These are phyloP conservation scores for Eolophus roseicapilla DNA, from an alignment of 2,113 vertebrate species.

Conservation along the genomic window DNA sequence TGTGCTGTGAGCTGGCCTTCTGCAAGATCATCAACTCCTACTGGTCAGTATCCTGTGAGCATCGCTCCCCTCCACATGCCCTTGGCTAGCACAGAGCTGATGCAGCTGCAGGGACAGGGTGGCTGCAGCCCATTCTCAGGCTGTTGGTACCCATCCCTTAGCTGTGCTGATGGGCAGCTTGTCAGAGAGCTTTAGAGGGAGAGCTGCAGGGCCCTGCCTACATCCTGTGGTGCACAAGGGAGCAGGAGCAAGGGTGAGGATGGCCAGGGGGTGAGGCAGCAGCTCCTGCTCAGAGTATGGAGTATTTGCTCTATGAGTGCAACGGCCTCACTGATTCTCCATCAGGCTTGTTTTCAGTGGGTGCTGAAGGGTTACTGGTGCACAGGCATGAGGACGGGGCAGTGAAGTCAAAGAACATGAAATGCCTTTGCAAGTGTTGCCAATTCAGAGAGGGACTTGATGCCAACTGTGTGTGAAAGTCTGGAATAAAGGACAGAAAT, in stretches of 20 bases:
- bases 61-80: rapidly evolving
- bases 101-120: neutral
- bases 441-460: neutral
- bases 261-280: neutral
- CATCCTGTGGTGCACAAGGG: rapidly evolving
- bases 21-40: slow-evolving; percentile 99
- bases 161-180: neutral
- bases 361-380: neutral
- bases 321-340: no score
- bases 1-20: slow-evolving; percentile 99
- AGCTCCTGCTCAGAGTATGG: neutral
- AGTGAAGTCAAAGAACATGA: neutral
- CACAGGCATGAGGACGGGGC: neutral
- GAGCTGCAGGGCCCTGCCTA: neutral
- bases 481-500: neutral
- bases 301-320: neutral
- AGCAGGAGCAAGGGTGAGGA: neutral
- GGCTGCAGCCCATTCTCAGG: neutral
- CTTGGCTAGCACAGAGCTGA: rapidly evolving
- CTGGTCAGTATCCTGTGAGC: slow-evolving; percentile 75
- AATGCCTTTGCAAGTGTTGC: neutral
- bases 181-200: neutral
- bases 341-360: neutral
- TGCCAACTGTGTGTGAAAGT: neutral
- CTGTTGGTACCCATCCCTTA: neutral